Evolutionary conservation across 2,888 invertebrate species (phyloP), one percentile per base, ranked within the genome.

Genomic region (Anoplius nigerrimus): DNA sequence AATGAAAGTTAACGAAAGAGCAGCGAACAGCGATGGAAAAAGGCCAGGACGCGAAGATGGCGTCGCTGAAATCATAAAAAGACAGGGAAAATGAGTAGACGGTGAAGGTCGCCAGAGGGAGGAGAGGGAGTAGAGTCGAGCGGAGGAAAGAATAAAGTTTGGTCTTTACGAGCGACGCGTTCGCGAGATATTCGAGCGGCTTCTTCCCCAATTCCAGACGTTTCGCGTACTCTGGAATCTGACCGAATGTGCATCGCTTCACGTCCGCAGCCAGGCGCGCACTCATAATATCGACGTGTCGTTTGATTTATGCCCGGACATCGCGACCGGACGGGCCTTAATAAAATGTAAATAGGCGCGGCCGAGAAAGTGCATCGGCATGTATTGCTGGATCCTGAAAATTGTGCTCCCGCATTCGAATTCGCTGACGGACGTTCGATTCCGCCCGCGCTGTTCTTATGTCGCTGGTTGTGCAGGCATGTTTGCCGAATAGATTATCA

Each of bases 271-370:
- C 62, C 61, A 58, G 51, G 3, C 24, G 24, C 59, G 58, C 54
- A 69, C 68, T 71, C 74, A 76, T 69, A 72, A 75, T 79, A 75
- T 78, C 67, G 79, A 66, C 22, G 55, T 34, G 69, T 73, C 54
- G 53, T 68, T 52, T 63, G 77, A 79, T 79, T 79, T 79, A 79
- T 79, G 62, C 64, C 52, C 67, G 52, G 45, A 61, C 71, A 61
- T 59, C 72, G 69, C 61, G 58, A 45, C 57, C 70, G 65, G 71
- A 72, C 68, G 6, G 70, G 68, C 71, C 78, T 79, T 79, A 79
- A 79, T 79, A 79, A 79, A 79, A 79, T 79, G 79, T 79, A 79
- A 79, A 79, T 79, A 77, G 61, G 24, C 24, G 24, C 3, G 3
- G 46, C 66, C 27, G n/a, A 48, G 60, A 71, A 63, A 59, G 65